A percentile compares a stretch with the other conserved stretches of the same genome.
phyloP scores from a whole-genome alignment of 1,140 invertebrate genomes.

The Mesaphorura yosii region DNA sequence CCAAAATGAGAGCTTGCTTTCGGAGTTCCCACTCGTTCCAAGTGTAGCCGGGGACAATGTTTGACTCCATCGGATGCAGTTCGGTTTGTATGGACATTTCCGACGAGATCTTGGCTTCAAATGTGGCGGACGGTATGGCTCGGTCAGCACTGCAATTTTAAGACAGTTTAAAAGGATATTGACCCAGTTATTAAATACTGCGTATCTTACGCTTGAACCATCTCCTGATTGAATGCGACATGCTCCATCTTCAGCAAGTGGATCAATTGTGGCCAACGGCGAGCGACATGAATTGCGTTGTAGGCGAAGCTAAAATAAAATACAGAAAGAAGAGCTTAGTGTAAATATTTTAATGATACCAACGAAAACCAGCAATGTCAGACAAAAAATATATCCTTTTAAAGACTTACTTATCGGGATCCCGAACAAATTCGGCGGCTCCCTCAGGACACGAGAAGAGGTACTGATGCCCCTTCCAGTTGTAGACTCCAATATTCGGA shows the following conservation, averaged over 20 bases:
- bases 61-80: constrained; percentile 16
- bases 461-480: constrained; percentile 43
- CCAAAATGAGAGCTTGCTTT: constrained; percentile 53
- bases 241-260: constrained; percentile 14
- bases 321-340: too few relatives aligned
- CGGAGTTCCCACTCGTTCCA: constrained; percentile 68
- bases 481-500: constrained; percentile 48
- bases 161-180: too few relatives aligned
- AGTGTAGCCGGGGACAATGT: constrained; percentile 40
- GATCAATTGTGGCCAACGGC: constrained; percentile 23
- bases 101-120: neutral
- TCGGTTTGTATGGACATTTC: constrained; percentile 16
- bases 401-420: constrained; percentile 44
- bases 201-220: constrained; percentile 4
- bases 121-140: neutral
- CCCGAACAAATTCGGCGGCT: constrained; percentile 43
- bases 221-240: constrained; percentile 8
- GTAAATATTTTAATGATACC: too few relatives aligned
- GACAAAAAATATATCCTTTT: neutral
- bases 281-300: constrained; percentile 10
- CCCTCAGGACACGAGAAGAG: constrained; percentile 46
- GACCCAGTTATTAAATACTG: too few relatives aligned
- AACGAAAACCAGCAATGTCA: too few relatives aligned
- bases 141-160: neutral
- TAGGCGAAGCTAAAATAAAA: constrained; percentile 2